A percentile compares a stretch with the other conserved stretches of the same genome.
Conservation (phyloP, 2,888 invertebrate species). For the Mythimna impura region DNA sequence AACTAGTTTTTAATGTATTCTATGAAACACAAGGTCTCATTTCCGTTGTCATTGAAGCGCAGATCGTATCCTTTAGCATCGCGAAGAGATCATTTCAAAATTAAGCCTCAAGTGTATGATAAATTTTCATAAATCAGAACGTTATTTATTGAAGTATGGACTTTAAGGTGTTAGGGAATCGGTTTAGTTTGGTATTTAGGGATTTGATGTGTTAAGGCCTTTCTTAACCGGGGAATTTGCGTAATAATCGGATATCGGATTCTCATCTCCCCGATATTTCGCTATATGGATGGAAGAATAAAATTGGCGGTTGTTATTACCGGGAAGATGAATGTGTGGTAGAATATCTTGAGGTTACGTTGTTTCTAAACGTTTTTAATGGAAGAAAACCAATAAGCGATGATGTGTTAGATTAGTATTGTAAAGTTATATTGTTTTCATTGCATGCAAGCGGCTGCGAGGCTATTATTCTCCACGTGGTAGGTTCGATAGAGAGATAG, state of each 20-base stretch:
- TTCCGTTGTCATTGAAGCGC: conserved; percentile 72
- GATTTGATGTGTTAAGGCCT: conserved; percentile 80
- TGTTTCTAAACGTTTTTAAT: conserved; percentile 51
- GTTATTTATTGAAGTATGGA: conserved; percentile 89
- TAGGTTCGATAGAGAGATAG: conserved; percentile 71
- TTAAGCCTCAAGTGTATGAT: conserved; percentile 90
- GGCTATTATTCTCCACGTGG: conserved; percentile 67
- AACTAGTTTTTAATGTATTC: conserved; percentile 75
- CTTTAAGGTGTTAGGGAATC: conserved; percentile 87
- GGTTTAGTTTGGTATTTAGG: conserved; percentile 85
- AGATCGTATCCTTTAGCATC: conserved; percentile 74
- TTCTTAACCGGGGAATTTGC: conserved; percentile 74
- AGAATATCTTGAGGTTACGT: conserved; percentile 53
- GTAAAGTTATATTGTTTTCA: conserved; percentile 56
- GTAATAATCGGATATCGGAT: conserved; percentile 83
- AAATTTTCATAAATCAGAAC: conserved; percentile 89
- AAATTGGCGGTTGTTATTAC: conserved; percentile 75
- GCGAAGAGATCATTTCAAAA: conserved; percentile 85
- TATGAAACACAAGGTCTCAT: conserved; percentile 75
- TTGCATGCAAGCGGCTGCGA: conserved; percentile 36
- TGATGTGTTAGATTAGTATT: conserved; percentile 40
- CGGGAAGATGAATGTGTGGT: conserved; percentile 71
- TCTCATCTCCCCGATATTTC: conserved; percentile 77
- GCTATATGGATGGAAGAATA: conserved; percentile 76
- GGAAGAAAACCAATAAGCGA: conserved; percentile 47